Base-by-base conservation (phyloP, 2,888 invertebrate species). In the Sarcophaga subvicina region DNA sequence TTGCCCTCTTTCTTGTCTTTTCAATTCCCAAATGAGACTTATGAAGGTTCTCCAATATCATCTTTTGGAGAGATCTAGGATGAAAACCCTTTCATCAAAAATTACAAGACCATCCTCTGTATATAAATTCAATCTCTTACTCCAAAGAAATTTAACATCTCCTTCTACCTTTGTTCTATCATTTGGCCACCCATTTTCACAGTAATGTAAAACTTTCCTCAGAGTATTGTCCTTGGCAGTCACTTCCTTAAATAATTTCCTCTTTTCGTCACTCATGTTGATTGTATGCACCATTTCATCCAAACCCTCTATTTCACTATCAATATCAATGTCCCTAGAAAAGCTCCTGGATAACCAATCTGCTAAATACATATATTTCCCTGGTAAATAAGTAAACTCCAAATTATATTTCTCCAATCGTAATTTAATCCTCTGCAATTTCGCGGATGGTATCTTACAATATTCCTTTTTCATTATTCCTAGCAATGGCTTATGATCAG, bases 1-100 rank as follows among this genome's bases (percentile, higher is more conserved):
- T 83, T 10, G 89, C 90, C 83, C 88, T 88, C 14, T 71, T 22
- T 84, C 90, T 90, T 11, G 86, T 89, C 81, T 90, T 90, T 83
- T 88, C 88, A n/a, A 90, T 85, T 20, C 90, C 90, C 62, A 89
- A 37, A 59, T 87, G 86, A 2, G 89, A 54, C 75, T 83, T 80
- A 87, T 90, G 90, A 37, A 90, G 80, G 12, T 88, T 49, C 69
- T 85, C 69, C 10, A 90, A 45, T 49, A 49, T 11, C 49, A 6
- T 5, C 6, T 49, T 14, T 14, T 12, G 49, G 49, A 49, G 8
- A 49, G 49, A 49, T 11, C 3, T 49, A 49, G 49, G 49, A 12
- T 49, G 6, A 79, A 89, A 64, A 89, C 69, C n/a, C 89, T 45
- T 11, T 86, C 84, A 59, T 84, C 83, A 25, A 86, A 72, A 86